Evolutionary conservation across 1,140 invertebrate species (phyloP).

Genomic region (Harpegnathos saltator): DNA sequence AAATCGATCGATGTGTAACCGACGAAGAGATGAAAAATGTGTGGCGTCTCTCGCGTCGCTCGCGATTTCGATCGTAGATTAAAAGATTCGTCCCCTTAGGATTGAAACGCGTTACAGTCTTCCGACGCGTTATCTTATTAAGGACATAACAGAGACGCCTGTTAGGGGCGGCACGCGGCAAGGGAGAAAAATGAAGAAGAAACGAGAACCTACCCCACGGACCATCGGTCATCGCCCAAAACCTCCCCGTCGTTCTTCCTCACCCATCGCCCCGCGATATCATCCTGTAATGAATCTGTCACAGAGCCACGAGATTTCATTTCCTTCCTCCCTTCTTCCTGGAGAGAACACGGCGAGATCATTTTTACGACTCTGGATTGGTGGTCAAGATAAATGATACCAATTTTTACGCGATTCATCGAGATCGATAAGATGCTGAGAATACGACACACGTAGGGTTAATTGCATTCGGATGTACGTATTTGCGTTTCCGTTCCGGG

Average conservation of each 20-base stretch:
- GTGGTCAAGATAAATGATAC: constrained; percentile 12
- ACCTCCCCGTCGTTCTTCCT: constrained; percentile 54
- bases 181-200: constrained; percentile 79
- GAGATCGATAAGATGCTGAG: not conserved
- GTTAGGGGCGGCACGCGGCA: constrained; percentile 43
- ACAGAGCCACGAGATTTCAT: constrained; percentile 70
- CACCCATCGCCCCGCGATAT: constrained; percentile 58
- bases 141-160: constrained; percentile 43
- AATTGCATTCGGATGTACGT: not conserved
- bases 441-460: not conserved
- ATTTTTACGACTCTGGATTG: constrained; percentile 57
- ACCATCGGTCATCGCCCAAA: constrained; percentile 79
- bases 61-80: constrained; percentile 30
- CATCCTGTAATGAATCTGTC: constrained; percentile 73
- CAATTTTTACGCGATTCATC: not conserved
- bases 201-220: constrained; percentile 81
- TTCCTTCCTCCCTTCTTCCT: constrained; percentile 46
- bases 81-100: constrained; percentile 21
- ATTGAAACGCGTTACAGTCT: constrained; percentile 44
- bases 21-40: not conserved
- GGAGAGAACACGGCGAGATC: constrained; percentile 15
- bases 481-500: not conserved
- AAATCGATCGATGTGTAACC: not conserved
- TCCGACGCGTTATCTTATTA: constrained; percentile 75
- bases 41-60: constrained; percentile 1